These are phyloP conservation scores for Nesogale talazaci DNA, from an alignment of 2,113 vertebrate genomes.

Conservation along the genomic window DNA sequence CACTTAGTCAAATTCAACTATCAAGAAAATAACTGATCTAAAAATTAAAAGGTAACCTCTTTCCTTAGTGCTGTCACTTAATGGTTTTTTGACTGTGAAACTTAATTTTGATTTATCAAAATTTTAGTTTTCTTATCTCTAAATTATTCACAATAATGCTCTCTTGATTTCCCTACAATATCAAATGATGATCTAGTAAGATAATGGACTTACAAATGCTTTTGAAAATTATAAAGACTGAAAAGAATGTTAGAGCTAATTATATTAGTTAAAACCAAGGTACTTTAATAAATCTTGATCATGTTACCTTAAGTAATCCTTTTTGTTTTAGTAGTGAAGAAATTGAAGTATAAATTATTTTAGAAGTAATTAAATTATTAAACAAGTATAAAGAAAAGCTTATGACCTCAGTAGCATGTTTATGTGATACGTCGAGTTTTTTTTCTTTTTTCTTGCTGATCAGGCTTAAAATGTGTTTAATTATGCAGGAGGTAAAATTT, in stretches of 20 bases:
- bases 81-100: background rate
- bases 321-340: background rate
- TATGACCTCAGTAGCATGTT: background rate
- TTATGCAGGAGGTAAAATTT: conserved; percentile 17
- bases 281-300: background rate
- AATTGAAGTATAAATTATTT: background rate
- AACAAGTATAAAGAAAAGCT: background rate
- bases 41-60: background rate
- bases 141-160: background rate
- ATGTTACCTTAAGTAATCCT: background rate
- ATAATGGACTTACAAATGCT: background rate
- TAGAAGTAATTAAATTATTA: background rate
- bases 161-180: background rate
- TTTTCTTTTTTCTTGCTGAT: background rate
- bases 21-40: background rate
- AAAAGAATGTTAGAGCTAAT: background rate
- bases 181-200: background rate
- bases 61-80: background rate
- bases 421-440: background rate
- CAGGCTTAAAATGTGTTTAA: conserved; percentile 16
- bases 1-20: background rate
- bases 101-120: background rate
- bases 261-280: background rate
- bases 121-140: background rate
- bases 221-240: conserved; percentile 30